Evolutionary conservation across 2,888 invertebrate species (phyloP).

Genomic region (Cyclophora punctaria): DNA sequence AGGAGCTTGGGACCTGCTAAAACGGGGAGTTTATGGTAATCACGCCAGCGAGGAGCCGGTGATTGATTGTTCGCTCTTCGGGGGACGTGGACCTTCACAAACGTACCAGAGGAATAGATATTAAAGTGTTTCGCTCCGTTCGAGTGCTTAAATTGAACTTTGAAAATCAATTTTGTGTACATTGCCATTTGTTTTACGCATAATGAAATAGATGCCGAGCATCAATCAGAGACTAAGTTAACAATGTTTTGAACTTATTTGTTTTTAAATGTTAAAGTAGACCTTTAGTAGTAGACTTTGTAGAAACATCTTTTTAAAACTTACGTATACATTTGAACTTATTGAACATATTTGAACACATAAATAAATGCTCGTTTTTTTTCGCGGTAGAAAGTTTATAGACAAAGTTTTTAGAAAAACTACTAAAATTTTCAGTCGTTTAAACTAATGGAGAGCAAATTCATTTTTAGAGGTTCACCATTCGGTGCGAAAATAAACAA

Average conservation of each 20-base stretch:
- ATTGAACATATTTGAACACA: too few relatives aligned
- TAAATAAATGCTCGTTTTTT: too few relatives aligned
- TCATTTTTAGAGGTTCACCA: constrained; percentile 1
- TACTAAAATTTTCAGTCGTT: constrained; percentile 7
- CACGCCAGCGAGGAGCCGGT: constrained; percentile 58
- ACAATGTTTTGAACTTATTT: too few relatives aligned
- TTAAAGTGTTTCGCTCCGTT: constrained; percentile 3
- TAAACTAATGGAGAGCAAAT: too few relatives aligned
- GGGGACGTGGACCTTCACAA: constrained; percentile 29
- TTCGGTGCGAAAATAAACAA: constrained; percentile 8
- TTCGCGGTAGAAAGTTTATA: constrained; percentile 5
- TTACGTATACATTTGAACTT: too few relatives aligned
- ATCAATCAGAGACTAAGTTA: too few relatives aligned
- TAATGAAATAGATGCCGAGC: too few relatives aligned
- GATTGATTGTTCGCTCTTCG: constrained; percentile 65
- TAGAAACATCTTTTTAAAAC: too few relatives aligned
- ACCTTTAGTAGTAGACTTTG: too few relatives aligned
- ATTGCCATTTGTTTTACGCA: too few relatives aligned
- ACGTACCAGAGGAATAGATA: constrained; percentile 13
- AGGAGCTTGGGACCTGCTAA: constrained; percentile 58
- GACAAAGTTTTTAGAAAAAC: constrained; percentile 1
- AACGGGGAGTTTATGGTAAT: constrained; percentile 74
- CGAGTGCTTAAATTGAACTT: constrained; percentile 2
- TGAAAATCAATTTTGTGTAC: constrained; percentile 1
- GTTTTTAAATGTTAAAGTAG: too few relatives aligned